These are phyloP conservation scores for Telmatochromis bifrenatus DNA, from an alignment of 2,113 vertebrate species.

Conservation along the genomic window DNA sequence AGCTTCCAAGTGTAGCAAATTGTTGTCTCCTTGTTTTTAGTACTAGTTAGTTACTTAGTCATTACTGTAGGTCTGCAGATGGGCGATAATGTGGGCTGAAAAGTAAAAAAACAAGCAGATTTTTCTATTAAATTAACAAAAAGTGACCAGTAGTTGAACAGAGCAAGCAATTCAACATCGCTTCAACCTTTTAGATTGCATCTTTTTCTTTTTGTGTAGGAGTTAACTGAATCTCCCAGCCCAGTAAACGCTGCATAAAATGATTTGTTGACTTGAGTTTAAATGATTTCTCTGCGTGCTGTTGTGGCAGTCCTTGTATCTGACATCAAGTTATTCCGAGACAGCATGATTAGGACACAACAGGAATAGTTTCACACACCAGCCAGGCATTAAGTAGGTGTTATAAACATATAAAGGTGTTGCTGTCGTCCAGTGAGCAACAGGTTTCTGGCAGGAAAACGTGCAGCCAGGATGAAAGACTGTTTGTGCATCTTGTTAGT, in stretches of 20 bases:
- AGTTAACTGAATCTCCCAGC: neutral
- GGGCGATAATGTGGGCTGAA: accelerated
- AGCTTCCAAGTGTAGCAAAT: neutral
- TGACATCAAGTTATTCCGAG: neutral
- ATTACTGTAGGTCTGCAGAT: neutral
- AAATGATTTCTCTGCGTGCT: neutral
- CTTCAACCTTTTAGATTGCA: neutral
- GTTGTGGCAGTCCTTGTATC: neutral
- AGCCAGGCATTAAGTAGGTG: neutral
- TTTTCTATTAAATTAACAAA: neutral
- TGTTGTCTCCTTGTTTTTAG: neutral
- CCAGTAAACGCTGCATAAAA: neutral
- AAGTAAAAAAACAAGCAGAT: neutral
- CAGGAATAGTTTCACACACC: neutral
- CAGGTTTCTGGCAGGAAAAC: neutral
- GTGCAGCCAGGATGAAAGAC: neutral
- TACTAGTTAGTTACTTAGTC: neutral
- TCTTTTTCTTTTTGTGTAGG: neutral
- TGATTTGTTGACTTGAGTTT: neutral
- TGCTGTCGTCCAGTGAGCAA: neutral
- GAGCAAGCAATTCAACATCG: neutral
- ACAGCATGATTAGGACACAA: neutral
- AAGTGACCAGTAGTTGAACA: neutral
- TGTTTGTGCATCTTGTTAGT: neutral
- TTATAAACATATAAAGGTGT: neutral